Percentiles rank a stretch among this genome's conserved stretches.
Evolutionary conservation across 2,888 invertebrate genomes (phyloP).

Genomic region (Tachina grossa): DNA sequence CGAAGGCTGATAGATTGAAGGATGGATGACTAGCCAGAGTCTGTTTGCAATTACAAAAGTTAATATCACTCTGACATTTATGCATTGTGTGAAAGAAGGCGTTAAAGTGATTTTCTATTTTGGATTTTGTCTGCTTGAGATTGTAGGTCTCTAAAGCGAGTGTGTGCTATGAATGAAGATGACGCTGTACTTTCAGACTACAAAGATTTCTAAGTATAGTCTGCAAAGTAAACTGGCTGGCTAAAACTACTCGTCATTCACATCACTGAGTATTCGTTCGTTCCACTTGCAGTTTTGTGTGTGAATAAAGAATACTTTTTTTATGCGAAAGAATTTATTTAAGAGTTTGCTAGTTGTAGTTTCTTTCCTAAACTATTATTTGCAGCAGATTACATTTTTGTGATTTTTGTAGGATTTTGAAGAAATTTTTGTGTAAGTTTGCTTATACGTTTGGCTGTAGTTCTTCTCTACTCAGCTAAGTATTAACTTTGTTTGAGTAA

Average conservation of each 20-base stretch:
- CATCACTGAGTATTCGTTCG: constrained; percentile 25
- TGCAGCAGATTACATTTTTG: constrained; percentile 42
- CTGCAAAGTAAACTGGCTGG: constrained; percentile 19
- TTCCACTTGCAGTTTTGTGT: constrained; percentile 13
- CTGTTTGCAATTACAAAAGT: constrained; percentile 61
- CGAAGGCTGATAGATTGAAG: not conserved
- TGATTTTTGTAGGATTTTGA: constrained; percentile 11
- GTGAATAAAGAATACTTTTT: constrained; percentile 20
- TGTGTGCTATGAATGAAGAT: not conserved
- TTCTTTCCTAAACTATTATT: constrained; percentile 25
- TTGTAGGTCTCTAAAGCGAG: constrained; percentile 22
- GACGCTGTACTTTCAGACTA: constrained; percentile 30
- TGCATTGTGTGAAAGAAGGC: constrained; percentile 53
- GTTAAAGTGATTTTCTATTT: constrained; percentile 45
- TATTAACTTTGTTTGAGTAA: constrained; percentile 66
- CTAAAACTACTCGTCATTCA: constrained; percentile 37
- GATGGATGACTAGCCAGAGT: constrained; percentile 13
- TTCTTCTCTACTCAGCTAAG: constrained; percentile 27
- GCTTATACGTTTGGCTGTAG: not conserved
- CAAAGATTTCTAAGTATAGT: constrained; percentile 5
- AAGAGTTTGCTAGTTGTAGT: constrained; percentile 52
- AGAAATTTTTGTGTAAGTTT: constrained; percentile 3
- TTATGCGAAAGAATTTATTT: constrained; percentile 55
- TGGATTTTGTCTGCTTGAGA: not conserved
- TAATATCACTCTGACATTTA: constrained; percentile 60